phyloP scores from a whole-genome alignment of 2,888 invertebrate genomes.

The Spodoptera picta region DNA sequence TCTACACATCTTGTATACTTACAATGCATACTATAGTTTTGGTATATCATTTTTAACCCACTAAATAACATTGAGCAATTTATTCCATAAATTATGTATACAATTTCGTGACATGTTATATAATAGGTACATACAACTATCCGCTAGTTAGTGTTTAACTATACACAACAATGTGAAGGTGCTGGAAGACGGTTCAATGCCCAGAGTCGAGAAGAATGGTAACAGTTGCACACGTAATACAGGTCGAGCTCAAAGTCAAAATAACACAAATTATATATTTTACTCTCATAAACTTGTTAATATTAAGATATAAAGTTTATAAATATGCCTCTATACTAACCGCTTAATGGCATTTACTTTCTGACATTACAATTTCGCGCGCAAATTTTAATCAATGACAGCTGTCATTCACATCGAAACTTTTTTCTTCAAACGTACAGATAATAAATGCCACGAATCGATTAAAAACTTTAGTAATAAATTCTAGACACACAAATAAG shows the following conservation, averaged over 20 bases:
- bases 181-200: constrained; percentile 81
- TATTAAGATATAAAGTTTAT: constrained; percentile 54
- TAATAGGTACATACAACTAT: constrained; percentile 54
- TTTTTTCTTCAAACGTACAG: constrained; percentile 5
- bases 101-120: constrained; percentile 59
- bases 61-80: constrained; percentile 85
- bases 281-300: constrained; percentile 55
- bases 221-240: constrained; percentile 68
- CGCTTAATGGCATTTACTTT: constrained; percentile 37
- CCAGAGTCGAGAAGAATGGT: constrained; percentile 78
- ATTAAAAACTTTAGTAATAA: constrained; percentile 43
- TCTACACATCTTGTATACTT: constrained; percentile 54
- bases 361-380: constrained; percentile 1
- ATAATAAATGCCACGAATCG: constrained; percentile 44
- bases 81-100: constrained; percentile 61
- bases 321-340: constrained; percentile 57
- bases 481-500: constrained; percentile 52
- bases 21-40: constrained; percentile 70
- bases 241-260: constrained; percentile 51
- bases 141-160: constrained; percentile 66
- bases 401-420: neutral
- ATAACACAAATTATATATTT: constrained; percentile 57
- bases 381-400: neutral
- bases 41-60: constrained; percentile 77
- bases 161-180: constrained; percentile 82